These are phyloP conservation scores for Helicoverpa assulta DNA, from an alignment of 2,888 invertebrate species.

Conservation along the genomic window DNA sequence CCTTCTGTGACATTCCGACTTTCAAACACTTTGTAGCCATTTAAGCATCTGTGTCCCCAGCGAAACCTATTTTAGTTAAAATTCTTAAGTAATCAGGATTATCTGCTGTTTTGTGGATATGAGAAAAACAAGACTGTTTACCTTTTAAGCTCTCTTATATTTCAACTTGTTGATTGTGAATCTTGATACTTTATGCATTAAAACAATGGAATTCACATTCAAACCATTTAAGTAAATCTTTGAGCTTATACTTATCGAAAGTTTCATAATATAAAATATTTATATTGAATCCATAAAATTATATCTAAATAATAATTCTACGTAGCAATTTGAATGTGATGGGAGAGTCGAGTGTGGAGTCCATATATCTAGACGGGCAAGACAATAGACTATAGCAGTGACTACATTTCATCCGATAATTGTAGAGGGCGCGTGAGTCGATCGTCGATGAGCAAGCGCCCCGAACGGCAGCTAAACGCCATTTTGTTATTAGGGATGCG, in stretches of 20 bases:
- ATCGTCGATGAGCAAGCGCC: slow-evolving; percentile 74
- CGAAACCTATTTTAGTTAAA: slow-evolving; percentile 27
- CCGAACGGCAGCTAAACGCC: slow-evolving; percentile 82
- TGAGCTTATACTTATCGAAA: background rate
- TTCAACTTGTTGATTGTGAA: too few relatives aligned
- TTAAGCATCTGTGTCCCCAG: slow-evolving; percentile 35
- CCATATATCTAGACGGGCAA: slow-evolving; percentile 70
- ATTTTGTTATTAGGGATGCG: slow-evolving; percentile 74
- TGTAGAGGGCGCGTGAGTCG: slow-evolving; percentile 76
- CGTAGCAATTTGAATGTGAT: slow-evolving; percentile 63
- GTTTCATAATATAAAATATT: slow-evolving; percentile 37
- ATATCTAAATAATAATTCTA: slow-evolving; percentile 58
- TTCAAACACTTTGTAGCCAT: slow-evolving; percentile 38
- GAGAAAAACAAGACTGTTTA: too few relatives aligned
- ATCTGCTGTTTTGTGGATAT: too few relatives aligned
- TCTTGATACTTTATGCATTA: background rate
- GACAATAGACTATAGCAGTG: slow-evolving; percentile 77
- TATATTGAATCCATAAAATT: slow-evolving; percentile 48
- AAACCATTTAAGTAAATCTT: background rate
- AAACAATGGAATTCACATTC: background rate
- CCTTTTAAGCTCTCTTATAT: too few relatives aligned
- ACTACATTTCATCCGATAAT: slow-evolving; percentile 83
- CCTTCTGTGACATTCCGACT: slow-evolving; percentile 30
- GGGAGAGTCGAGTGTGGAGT: slow-evolving; percentile 62
- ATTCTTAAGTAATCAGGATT: too few relatives aligned